Evolutionary conservation across 2,888 invertebrate genomes (phyloP), one percentile per base, ranked within the genome.

Genomic region (Eupithecia inturbata): DNA sequence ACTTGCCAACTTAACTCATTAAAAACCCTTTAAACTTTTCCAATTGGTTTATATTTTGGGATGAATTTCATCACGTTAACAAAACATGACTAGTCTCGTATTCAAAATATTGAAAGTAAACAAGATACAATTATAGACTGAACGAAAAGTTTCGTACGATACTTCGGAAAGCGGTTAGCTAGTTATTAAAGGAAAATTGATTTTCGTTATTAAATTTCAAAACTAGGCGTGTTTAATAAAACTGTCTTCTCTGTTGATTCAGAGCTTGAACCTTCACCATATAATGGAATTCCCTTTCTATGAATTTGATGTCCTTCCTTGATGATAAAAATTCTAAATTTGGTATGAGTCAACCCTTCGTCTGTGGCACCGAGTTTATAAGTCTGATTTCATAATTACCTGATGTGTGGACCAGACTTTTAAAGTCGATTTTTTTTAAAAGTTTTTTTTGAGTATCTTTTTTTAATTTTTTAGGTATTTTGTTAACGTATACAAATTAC

Each of bases 111-210:
- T 73, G 49, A 74, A 77, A 77, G 74, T 80, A 78, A 80, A 79
- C 78, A 77, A 77, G 77, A 79, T 74, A 80, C 75, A 78, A 77
- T 80, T 74, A 77, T 68, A 75, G 74, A 80, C 73, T 22, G 49
- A 73, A 74, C 71, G 72, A 74, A 79, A 79, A 75, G 76, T 78
- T 79, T 71, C 9, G 26, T 31, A 33, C 28, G 68, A 62, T 31
- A 62, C 57, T 26, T 57, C 26, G 26, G 7, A 62, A 31, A 22
- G 62, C 16, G 31, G 62, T 57, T 57, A 14, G 1, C 9, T 12
- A 14, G 57, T 5, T 26, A 22, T 22, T 22, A 14, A 22, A 10
- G 49, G 9, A n/a, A 49, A 49, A n/a, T n/a, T 49, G 45, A 19
- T 9, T 19, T 49, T n/a, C n/a, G 7, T 49, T n/a, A 49, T 49